Base-by-base conservation (phyloP, 2,113 vertebrate species). In the Lipophrys pholis region DNA sequence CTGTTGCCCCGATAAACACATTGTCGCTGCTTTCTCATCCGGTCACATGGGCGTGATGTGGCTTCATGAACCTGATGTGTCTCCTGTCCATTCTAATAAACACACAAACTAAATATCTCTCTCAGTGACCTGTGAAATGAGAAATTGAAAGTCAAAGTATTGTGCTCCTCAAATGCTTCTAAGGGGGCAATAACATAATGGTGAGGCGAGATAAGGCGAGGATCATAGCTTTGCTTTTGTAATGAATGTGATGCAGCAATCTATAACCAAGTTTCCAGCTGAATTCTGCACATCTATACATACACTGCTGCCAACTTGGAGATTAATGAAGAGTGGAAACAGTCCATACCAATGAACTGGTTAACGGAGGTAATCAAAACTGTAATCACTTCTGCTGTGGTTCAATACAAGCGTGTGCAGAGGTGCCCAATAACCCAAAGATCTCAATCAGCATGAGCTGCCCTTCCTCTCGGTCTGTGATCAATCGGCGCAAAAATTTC, bases 401-500 rank as follows among this genome's bases (percentile, higher is more conserved):
- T 69, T 84, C 82, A 76, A 81, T 81, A 68, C 15, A n/a, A 57
- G 15, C 7, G 8, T n/a, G 3, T 10, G 65, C 60, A 62, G 66
- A 35, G 53, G 54, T 68, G 84, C 83, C 85, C 76, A 79, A 85
- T 86, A 75, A 82, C 56, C 59, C 66, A 59, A 55, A 76, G 51
- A 56, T 80, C 63, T 80, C 70, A 63, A 79, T 73, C 52, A 39
- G 73, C 40, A 38, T 51, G 41, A 0, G 56, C 51, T 14, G 65
- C 35, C 50, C 71, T 64, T 77, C 68, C 61, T 74, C 46, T 66
- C 38, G 80, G 55, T 80, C 76, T 46, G 21, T 41, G 71, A 87
- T 89, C 87, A 87, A 84, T 91, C 76, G 61, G 51, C 8, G 0
- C 67, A 61, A 80, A 88, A 92, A 72, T 89, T 85, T 90, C 70